Base-by-base conservation (phyloP, 2,797 vertebrate genomes). In the Buceros bicornis region DNA sequence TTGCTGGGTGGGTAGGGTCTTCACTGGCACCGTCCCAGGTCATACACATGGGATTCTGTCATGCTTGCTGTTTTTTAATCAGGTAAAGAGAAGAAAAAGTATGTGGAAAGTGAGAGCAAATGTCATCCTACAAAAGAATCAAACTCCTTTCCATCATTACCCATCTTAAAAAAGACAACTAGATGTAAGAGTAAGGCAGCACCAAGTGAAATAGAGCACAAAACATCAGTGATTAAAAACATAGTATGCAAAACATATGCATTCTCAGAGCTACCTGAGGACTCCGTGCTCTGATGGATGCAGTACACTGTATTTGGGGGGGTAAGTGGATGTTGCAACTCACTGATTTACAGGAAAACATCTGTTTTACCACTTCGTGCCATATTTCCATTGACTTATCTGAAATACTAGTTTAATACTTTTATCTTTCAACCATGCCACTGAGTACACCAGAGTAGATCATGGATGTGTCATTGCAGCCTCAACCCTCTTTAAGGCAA, bases 191-290 rank as follows among this genome's bases (percentile, higher is more conserved):
- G 40, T 22, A 81, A 88, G 24, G 42, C 28, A 74, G 56, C 18
- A 31, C 31, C 51, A 62, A 74, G 28, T 61, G 54, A 89, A 77
- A 57, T 3, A 54, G 15, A 90, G 22, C 15, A 54, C 29, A 42
- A 85, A 84, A 14, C 29, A 80, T 28, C 58, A 40, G 20, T 69
- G 42, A 60, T 76, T 90, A 40, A 73, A 94, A 91, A 22, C 14
- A 79, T 40, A 43, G 65, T 1, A 0, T 22, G 19, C 10, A 42
- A 85, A 51, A 62, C 0, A 1, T 10, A 10, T 1, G 12, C 47
- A 65, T 4, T 43, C 33, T 50, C n/a, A 64, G 76, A 76, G 28
- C 43, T 65, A 13, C 47, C 6, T 31, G 51, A 70, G 14, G 43
- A 24, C 48, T 66, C 40, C 28, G 25, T 29, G 10, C 29, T 74